Percentiles rank a stretch among this genome's conserved stretches.
These are phyloP conservation scores for Allolobophora icterica DNA, from an alignment of 2,888 invertebrate species.

Conservation along the genomic window DNA sequence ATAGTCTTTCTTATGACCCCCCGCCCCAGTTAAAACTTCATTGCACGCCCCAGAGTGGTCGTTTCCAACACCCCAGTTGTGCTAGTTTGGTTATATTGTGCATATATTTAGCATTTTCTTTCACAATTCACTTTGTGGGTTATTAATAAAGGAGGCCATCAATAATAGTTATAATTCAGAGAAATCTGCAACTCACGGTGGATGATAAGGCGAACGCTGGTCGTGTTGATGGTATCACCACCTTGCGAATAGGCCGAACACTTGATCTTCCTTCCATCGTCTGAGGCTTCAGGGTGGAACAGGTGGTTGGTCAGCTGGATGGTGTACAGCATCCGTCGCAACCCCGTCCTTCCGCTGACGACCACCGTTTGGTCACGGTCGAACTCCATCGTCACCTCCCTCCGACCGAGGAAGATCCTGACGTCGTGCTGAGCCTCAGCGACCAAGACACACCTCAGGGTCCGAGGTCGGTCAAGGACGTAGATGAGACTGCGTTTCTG, in stretches of 20 bases:
- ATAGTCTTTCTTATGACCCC: no score
- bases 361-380: not conserved
- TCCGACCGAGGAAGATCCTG: not conserved
- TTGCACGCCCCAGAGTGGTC: no score
- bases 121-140: no score
- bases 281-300: slow-evolving; percentile 22
- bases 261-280: slow-evolving; percentile 36
- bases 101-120: no score
- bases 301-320: slow-evolving; percentile 25
- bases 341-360: slow-evolving; percentile 29
- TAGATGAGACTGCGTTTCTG: slow-evolving; percentile 14
- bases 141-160: no score
- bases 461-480: slow-evolving; percentile 1
- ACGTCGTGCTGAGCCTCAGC: slow-evolving; percentile 7
- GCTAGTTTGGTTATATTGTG: no score
- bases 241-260: slow-evolving; percentile 26
- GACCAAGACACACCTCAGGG: not conserved
- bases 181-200: not conserved
- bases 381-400: not conserved
- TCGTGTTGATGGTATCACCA: not conserved
- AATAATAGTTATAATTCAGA: no score
- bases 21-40: no score
- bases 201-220: not conserved
- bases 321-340: slow-evolving; percentile 31
- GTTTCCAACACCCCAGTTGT: no score